Evolutionary conservation across 2,797 vertebrate genomes (phyloP), one percentile per base, ranked within the genome.

Genomic region (Bradypodion pumilum): DNA sequence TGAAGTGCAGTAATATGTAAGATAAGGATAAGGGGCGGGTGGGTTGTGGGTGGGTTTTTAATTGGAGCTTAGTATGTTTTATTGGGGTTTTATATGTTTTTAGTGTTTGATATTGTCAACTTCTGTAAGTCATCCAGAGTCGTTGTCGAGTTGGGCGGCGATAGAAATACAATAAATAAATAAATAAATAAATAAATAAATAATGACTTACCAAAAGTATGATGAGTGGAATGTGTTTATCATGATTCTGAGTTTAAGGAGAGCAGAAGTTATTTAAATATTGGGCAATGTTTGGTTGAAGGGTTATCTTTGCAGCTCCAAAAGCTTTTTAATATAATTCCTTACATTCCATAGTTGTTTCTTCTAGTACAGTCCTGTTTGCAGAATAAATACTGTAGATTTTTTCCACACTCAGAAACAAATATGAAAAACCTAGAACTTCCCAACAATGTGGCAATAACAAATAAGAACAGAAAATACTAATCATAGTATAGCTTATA

Each of bases 1-100:
- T 92, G 88, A 79, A 32, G 52, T 52, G 82, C 59, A 81, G 76
- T 88, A 78, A 91, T 86, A 78, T 88, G 86, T 80, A 80, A 66
- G 74, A 81, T 79, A 87, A 81, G 8, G 49, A 49, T 63, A 9
- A n/a, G n/a, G n/a, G n/a, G n/a, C n/a, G n/a, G n/a, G n/a, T n/a
- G n/a, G n/a, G n/a, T n/a, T n/a, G n/a, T n/a, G n/a, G n/a, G n/a
- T n/a, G n/a, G n/a, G n/a, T n/a, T n/a, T n/a, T n/a, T n/a, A n/a
- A n/a, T n/a, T n/a, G n/a, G n/a, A n/a, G n/a, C n/a, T n/a, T n/a
- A n/a, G n/a, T n/a, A n/a, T n/a, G n/a, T n/a, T n/a, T n/a, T n/a
- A n/a, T n/a, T n/a, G n/a, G n/a, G n/a, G n/a, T n/a, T n/a, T n/a
- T n/a, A n/a, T n/a, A n/a, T n/a, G n/a, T n/a, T n/a, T n/a, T n/a